A percentile compares a stretch with the other conserved stretches of the same genome.
Evolutionary conservation across 2,797 vertebrate species (phyloP).

Genomic region (Thamnophis elegans): DNA sequence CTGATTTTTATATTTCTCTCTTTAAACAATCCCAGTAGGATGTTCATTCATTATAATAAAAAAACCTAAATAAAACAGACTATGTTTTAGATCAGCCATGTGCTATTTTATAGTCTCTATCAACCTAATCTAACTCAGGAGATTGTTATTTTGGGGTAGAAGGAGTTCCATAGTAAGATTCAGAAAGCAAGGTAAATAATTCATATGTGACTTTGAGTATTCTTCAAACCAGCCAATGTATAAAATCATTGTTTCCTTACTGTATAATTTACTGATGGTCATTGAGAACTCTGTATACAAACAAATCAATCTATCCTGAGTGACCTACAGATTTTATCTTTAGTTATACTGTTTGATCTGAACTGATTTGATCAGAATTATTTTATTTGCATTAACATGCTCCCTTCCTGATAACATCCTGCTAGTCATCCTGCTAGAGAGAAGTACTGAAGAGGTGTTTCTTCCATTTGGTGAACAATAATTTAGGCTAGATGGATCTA

Average conservation of each 20-base stretch:
- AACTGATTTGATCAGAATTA: background rate
- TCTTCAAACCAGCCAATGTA: background rate
- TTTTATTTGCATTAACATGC: background rate
- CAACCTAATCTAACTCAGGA: background rate
- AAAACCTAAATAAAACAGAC: too few species aligned
- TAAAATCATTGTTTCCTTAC: background rate
- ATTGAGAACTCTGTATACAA: background rate
- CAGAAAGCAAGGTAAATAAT: background rate
- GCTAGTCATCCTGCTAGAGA: background rate
- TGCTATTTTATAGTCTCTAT: too few species aligned
- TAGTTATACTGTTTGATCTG: background rate
- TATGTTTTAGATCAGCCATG: too few species aligned
- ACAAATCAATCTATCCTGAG: background rate
- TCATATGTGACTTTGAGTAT: background rate
- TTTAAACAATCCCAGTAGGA: too few species aligned
- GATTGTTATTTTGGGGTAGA: background rate
- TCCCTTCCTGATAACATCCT: background rate
- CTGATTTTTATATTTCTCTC: background rate
- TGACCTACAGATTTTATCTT: background rate
- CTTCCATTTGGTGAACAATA: background rate
- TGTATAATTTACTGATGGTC: background rate
- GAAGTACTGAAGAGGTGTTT: background rate
- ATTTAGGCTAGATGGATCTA: background rate
- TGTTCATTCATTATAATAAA: too few species aligned
- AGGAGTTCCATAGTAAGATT: background rate